Conservation (phyloP, 2,888 invertebrate genomes). For the Galerucella calmariensis region DNA sequence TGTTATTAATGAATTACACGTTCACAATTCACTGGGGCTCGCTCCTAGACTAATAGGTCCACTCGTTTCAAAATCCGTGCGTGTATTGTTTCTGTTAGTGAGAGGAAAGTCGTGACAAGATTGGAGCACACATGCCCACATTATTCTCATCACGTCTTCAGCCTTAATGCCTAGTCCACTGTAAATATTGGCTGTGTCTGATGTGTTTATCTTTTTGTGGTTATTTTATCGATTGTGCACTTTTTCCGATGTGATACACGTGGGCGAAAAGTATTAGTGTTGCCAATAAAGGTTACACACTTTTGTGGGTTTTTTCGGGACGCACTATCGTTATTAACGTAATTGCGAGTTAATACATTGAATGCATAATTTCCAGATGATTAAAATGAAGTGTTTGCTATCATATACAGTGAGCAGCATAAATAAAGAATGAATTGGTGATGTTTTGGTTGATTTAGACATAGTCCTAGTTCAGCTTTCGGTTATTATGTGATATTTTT, state of each 20-base stretch:
- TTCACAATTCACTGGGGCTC: conserved; percentile 1
- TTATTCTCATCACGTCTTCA: conserved; percentile 58
- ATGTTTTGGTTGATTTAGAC: no score
- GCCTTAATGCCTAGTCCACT: conserved; percentile 58
- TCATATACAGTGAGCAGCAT: no score
- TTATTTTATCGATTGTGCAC: conserved; percentile 47
- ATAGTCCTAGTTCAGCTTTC: no score
- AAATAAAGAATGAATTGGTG: no score
- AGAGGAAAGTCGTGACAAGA: conserved; percentile 47
- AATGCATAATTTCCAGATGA: not conserved
- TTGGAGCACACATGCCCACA: conserved; percentile 48
- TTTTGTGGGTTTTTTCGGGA: conserved; percentile 21
- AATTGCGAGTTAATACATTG: conserved; percentile 5
- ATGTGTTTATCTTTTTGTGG: conserved; percentile 51
- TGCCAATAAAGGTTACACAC: conserved; percentile 28
- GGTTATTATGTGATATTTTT: no score
- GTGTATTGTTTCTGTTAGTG: conserved; percentile 32
- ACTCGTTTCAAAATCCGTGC: conserved; percentile 18
- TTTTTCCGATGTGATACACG: conserved; percentile 33
- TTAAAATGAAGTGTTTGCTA: not conserved
- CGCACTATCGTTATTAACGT: conserved; percentile 16
- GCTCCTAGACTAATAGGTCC: conserved; percentile 23
- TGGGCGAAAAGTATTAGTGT: conserved; percentile 35
- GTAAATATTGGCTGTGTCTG: conserved; percentile 60
- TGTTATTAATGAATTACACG: not conserved